These are phyloP conservation scores for Xestia xanthographa DNA, from an alignment of 2,888 invertebrate species.

Conservation along the genomic window DNA sequence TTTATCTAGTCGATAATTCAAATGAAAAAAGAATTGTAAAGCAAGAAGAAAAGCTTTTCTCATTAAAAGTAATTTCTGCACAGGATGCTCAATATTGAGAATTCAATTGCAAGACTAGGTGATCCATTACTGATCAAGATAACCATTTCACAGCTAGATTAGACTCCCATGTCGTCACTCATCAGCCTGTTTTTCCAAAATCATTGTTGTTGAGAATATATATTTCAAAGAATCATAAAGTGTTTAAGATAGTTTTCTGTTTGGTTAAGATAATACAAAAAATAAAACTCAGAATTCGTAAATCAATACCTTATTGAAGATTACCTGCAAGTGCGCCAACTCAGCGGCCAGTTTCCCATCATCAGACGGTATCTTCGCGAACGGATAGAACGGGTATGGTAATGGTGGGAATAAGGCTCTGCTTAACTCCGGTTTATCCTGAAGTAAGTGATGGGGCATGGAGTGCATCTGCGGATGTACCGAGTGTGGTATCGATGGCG, in stretches of 20 bases:
- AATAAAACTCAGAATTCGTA: slow-evolving; percentile 25
- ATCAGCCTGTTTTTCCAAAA: background rate
- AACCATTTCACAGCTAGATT: background rate
- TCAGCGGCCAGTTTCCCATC: slow-evolving; percentile 92
- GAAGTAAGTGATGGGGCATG: slow-evolving; percentile 88
- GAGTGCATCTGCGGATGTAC: slow-evolving; percentile 81
- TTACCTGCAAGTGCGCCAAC: slow-evolving; percentile 91
- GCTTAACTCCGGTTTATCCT: slow-evolving; percentile 92
- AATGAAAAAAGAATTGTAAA: background rate
- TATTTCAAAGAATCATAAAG: background rate
- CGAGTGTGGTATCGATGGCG: slow-evolving; percentile 86
- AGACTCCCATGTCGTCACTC: background rate
- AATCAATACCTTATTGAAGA: slow-evolving; percentile 50
- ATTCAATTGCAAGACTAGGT: background rate
- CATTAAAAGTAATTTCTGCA: background rate
- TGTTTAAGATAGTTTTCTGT: background rate
- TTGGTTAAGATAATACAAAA: background rate
- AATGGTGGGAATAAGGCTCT: slow-evolving; percentile 93
- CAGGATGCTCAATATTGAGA: background rate
- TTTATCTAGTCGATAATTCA: background rate
- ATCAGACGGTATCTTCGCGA: slow-evolving; percentile 90
- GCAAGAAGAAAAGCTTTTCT: background rate
- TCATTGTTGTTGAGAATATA: no score
- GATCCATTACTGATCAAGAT: background rate
- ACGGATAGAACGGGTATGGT: slow-evolving; percentile 93